Evolutionary conservation across 2,797 vertebrate species (phyloP).

Genomic region (Erithacus rubecula): DNA sequence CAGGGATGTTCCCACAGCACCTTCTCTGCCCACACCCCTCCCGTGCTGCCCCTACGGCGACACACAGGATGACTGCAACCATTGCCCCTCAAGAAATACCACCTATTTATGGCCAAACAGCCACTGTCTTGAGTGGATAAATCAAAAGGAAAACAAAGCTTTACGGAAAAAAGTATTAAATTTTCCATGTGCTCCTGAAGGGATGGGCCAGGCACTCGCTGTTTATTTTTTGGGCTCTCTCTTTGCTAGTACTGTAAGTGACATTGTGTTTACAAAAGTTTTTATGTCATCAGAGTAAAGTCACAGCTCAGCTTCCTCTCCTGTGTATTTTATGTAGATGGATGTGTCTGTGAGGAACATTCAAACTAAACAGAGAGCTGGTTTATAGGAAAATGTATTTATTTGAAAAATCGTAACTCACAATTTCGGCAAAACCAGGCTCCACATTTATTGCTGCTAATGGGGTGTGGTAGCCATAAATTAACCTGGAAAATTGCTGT

Average conservation of each 20-base stretch:
- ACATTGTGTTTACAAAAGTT: slow-evolving; percentile 81
- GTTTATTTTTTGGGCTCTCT: slow-evolving; percentile 63
- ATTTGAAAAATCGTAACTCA: slow-evolving; percentile 83
- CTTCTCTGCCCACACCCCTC: not conserved
- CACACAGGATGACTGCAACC: not conserved
- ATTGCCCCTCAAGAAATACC: slow-evolving; percentile 40
- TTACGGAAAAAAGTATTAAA: slow-evolving; percentile 76
- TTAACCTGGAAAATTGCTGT: slow-evolving; percentile 54
- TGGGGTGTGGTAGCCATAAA: slow-evolving; percentile 68
- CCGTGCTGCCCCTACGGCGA: rapidly evolving
- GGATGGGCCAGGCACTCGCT: slow-evolving; percentile 34
- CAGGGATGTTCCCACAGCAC: not conserved
- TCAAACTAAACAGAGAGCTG: slow-evolving; percentile 77
- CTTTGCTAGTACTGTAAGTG: slow-evolving; percentile 68
- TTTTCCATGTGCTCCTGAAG: slow-evolving; percentile 68
- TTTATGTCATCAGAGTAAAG: slow-evolving; percentile 79
- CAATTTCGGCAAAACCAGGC: slow-evolving; percentile 75
- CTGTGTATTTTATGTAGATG: slow-evolving; percentile 79
- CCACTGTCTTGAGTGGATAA: slow-evolving; percentile 50
- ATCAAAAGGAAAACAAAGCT: slow-evolving; percentile 69
- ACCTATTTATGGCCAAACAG: slow-evolving; percentile 71
- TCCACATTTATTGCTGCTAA: slow-evolving; percentile 76
- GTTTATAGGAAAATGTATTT: slow-evolving; percentile 82
- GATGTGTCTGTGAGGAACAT: slow-evolving; percentile 75
- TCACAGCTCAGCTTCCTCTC: slow-evolving; percentile 80